Evolutionary conservation across 2,888 invertebrate species (phyloP).

Genomic region (Drosophila vallismaia): DNA sequence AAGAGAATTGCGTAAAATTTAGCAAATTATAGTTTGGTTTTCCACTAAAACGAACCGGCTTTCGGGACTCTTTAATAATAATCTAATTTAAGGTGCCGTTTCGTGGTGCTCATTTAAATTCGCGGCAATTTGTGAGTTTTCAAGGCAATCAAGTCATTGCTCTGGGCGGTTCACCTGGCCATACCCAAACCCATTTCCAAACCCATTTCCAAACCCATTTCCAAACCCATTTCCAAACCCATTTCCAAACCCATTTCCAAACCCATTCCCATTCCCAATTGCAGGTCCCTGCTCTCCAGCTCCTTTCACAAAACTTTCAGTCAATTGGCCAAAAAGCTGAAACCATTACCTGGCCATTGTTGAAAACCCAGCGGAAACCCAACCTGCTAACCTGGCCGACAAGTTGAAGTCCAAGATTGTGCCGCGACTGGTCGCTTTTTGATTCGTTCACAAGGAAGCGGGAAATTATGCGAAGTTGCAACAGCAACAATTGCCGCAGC

Average conservation of each 20-base stretch:
- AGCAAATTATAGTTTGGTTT: slow-evolving; percentile 18
- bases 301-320: slow-evolving; percentile 45
- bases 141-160: slow-evolving; percentile 31
- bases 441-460: slow-evolving; percentile 61
- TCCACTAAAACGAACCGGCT: neutral
- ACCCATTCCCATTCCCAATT: slow-evolving; percentile 6
- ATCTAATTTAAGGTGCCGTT: slow-evolving; percentile 25
- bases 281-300: slow-evolving; percentile 39
- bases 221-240: too few relatives aligned
- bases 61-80: slow-evolving; percentile 5
- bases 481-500: slow-evolving; percentile 22
- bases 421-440: slow-evolving; percentile 11
- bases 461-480: slow-evolving; percentile 55
- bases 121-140: slow-evolving; percentile 19
- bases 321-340: slow-evolving; percentile 45
- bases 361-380: slow-evolving; percentile 54
- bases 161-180: slow-evolving; percentile 46
- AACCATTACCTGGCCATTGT: slow-evolving; percentile 36
- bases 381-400: slow-evolving; percentile 31
- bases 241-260: slow-evolving; percentile 24
- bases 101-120: slow-evolving; percentile 12
- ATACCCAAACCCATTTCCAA: slow-evolving; percentile 13
- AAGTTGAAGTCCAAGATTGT: slow-evolving; percentile 24
- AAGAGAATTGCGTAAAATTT: neutral
- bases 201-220: neutral